phyloP scores from a whole-genome alignment of 2,888 invertebrate genomes.

The Stegophylla sp. region DNA sequence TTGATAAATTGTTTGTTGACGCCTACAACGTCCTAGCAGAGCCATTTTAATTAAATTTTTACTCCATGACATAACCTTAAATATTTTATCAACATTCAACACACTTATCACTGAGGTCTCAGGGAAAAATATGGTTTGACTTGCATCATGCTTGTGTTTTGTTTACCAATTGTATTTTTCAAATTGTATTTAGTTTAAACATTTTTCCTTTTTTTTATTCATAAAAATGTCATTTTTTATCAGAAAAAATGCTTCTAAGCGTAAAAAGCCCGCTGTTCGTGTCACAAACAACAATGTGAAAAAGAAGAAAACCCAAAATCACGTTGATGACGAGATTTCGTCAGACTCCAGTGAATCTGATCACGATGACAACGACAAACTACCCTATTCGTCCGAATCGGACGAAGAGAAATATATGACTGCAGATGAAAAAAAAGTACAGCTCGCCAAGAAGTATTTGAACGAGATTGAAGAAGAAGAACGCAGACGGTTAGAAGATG shows the following conservation, averaged over 20 bases:
- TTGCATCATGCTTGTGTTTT: background rate
- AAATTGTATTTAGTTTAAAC: background rate
- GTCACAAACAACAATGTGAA: constrained; percentile 30
- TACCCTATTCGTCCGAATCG: constrained; percentile 51
- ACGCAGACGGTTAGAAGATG: constrained; percentile 70
- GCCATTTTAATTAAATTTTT: constrained; percentile 34
- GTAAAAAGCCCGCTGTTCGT: constrained; percentile 28
- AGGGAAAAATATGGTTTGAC: constrained; percentile 20
- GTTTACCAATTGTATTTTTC: background rate
- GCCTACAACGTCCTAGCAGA: constrained; percentile 18
- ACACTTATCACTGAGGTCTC: background rate
- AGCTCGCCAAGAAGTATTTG: constrained; percentile 88
- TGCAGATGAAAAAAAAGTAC: constrained; percentile 86
- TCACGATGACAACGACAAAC: constrained; percentile 3
- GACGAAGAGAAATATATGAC: constrained; percentile 71
- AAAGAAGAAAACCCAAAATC: constrained; percentile 42
- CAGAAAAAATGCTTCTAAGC: constrained; percentile 36
- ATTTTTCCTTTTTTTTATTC: background rate
- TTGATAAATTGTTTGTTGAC: constrained; percentile 45
- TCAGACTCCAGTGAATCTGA: constrained; percentile 38
- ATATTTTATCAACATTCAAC: constrained; percentile 37
- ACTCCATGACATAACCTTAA: constrained; percentile 52
- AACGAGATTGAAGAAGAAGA: constrained; percentile 85
- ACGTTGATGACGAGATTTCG: constrained; percentile 45
- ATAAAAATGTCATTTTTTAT: constrained; percentile 54